Base-by-base conservation (phyloP, 2,797 vertebrate genomes). In the Gorsachius magnificus region DNA sequence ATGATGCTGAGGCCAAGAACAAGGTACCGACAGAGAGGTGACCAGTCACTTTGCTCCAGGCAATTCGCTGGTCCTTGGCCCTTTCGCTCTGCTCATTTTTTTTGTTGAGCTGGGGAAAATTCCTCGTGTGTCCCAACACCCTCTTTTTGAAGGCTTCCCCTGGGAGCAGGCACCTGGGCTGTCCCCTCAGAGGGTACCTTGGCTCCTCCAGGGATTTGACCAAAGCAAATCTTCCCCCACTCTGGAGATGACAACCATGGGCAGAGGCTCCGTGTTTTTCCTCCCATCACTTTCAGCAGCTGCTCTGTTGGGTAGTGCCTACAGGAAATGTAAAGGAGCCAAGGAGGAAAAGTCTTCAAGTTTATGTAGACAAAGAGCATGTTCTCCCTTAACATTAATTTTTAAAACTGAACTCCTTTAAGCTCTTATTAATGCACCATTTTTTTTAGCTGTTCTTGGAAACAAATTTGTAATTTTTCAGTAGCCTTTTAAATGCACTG, bases 281-380 rank as follows among this genome's bases (percentile, higher is more conserved):
- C 26, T 70, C 15, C 26, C 29, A 25, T 70, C 43, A 19, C n/a
- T 79, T 85, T 82, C 63, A 94, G 54, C 11, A 83, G 29, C 46
- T 87, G 22, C 41, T 83, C 36, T 16, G 43, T 25, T 17, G 63
- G 18, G 29, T 63, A 96, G 83, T 80, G 36, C 29, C 56, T 65
- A 53, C 36, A 31, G 17, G 11, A 45, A 76, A 35, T 50, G 57
- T 4, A 72, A 82, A 93, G 17, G 3, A 79, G 12, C 5, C 1
- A 0, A 71, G 20, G 16, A 58, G n/a, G n/a, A 71, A 68, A 48
- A 29, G 2, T 53, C 28, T 87, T 54, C 28, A 66, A 63, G 28
- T 48, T 36, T n/a, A 18, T 2, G 1, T 2, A 64, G 20, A 16
- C 0, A 1, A 88, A 56, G 6, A 83, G 0, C 6, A 8, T 45